Evolutionary conservation across 2,797 vertebrate species (phyloP).

Genomic region (Chelmon rostratus): DNA sequence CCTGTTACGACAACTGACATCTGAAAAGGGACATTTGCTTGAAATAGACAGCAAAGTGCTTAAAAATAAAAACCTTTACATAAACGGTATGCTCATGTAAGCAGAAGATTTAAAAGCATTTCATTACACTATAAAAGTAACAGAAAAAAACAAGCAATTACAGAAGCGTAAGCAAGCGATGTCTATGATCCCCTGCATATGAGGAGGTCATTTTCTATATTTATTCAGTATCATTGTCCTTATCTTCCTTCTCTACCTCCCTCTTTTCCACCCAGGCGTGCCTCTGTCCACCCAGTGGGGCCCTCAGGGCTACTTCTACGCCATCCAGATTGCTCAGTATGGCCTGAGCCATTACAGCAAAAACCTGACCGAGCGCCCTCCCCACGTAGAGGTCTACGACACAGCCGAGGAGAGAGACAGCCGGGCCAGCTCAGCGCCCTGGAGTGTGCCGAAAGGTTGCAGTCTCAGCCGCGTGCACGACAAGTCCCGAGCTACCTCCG

Average conservation of each 20-base stretch:
- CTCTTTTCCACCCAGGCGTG: slow-evolving; percentile 86
- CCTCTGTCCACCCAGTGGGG: slow-evolving; percentile 99
- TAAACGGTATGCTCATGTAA: background rate
- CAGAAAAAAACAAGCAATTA: background rate
- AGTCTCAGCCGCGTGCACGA: slow-evolving; percentile 88
- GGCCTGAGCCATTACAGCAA: slow-evolving; percentile 99
- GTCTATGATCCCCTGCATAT: background rate
- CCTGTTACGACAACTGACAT: slow-evolving; percentile 20
- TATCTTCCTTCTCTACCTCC: background rate
- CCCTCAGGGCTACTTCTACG: slow-evolving; percentile 99
- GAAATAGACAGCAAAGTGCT: slow-evolving; percentile 30
- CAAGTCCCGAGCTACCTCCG: slow-evolving; percentile 84
- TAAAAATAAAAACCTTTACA: slow-evolving; percentile 12
- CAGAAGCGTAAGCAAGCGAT: too few species aligned
- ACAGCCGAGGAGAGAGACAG: slow-evolving; percentile 88
- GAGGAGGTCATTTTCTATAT: background rate
- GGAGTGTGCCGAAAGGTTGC: slow-evolving; percentile 92
- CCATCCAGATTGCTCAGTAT: slow-evolving; percentile 99
- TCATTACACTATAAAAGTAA: background rate
- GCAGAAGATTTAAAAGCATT: slow-evolving; percentile 11
- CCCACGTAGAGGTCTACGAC: slow-evolving; percentile 93
- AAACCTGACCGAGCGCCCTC: slow-evolving; percentile 95
- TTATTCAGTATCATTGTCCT: slow-evolving; percentile 8
- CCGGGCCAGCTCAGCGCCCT: slow-evolving; percentile 74
- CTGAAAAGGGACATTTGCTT: slow-evolving; percentile 28